phyloP scores from a whole-genome alignment of 2,888 invertebrate genomes.

The Epirrhoe tristata region DNA sequence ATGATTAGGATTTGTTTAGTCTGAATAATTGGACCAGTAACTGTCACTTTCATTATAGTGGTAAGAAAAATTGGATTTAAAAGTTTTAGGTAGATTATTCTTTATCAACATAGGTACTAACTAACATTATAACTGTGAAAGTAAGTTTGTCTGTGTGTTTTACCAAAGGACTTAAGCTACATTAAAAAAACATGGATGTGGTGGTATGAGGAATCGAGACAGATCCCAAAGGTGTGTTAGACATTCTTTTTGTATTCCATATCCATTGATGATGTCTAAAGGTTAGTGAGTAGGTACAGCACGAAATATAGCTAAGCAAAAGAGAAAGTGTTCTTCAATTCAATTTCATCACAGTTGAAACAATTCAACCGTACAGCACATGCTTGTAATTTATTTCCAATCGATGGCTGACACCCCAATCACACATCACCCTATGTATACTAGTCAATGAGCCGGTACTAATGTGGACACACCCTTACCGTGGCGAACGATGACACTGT shows the following conservation, averaged over 20 bases:
- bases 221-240: too few species aligned
- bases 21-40: conserved; percentile 42
- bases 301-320: neutral
- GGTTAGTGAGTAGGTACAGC: too few species aligned
- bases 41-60: conserved; percentile 29
- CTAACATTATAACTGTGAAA: too few species aligned
- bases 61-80: neutral
- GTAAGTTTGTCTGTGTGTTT: too few species aligned
- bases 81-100: too few species aligned
- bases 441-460: conserved; percentile 71
- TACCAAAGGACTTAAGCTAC: too few species aligned
- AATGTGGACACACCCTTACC: conserved; percentile 64
- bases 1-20: conserved; percentile 60
- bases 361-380: conserved; percentile 37
- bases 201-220: too few species aligned
- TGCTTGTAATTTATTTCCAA: conserved; percentile 55
- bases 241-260: too few species aligned
- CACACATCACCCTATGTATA: conserved; percentile 37
- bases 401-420: conserved; percentile 53
- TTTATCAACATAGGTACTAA: too few species aligned
- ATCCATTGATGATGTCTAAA: too few species aligned
- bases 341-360: neutral
- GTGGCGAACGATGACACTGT: conserved; percentile 47
- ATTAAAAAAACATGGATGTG: too few species aligned
- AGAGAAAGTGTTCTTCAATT: conserved; percentile 6